Conservation (phyloP, 2,888 invertebrate genomes). For the Sclerodermus sp. region DNA sequence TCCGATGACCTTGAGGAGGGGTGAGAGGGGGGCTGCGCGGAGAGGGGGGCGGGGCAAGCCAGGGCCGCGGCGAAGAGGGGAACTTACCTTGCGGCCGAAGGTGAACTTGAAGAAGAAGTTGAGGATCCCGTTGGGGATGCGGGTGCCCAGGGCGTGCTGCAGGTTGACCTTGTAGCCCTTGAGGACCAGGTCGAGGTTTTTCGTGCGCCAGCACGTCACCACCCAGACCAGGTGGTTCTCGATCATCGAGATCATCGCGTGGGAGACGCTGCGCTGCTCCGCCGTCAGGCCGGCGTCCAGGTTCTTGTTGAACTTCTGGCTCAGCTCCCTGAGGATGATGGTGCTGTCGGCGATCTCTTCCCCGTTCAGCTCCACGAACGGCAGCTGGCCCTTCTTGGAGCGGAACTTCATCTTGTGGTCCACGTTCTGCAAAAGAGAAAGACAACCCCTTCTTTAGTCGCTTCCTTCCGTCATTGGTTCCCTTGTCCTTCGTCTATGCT, state of each 20-base stretch:
- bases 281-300: conserved; percentile 79
- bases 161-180: conserved; percentile 91
- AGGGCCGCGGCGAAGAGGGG: no score
- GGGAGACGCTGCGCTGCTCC: conserved; percentile 85
- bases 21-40: no score
- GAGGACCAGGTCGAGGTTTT: conserved; percentile 81
- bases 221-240: conserved; percentile 94
- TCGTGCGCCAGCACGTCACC: conserved; percentile 88
- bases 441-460: neutral
- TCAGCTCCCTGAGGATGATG: conserved; percentile 85
- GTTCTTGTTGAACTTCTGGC: conserved; percentile 80
- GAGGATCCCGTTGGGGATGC: conserved; percentile 83
- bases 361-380: conserved; percentile 93
- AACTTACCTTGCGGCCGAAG: conserved; percentile 80
- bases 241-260: conserved; percentile 92
- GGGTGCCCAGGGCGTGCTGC: conserved; percentile 84
- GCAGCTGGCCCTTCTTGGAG: conserved; percentile 91
- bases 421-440: conserved; percentile 74
- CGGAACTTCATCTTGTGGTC: conserved; percentile 93
- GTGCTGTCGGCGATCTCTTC: conserved; percentile 92
- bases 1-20: no score
- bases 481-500: neutral
- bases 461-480: no score
- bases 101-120: conserved; percentile 90
- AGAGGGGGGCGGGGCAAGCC: no score